These are phyloP conservation scores for Chloroceryle inda DNA, from an alignment of 2,797 vertebrate genomes.

Conservation along the genomic window DNA sequence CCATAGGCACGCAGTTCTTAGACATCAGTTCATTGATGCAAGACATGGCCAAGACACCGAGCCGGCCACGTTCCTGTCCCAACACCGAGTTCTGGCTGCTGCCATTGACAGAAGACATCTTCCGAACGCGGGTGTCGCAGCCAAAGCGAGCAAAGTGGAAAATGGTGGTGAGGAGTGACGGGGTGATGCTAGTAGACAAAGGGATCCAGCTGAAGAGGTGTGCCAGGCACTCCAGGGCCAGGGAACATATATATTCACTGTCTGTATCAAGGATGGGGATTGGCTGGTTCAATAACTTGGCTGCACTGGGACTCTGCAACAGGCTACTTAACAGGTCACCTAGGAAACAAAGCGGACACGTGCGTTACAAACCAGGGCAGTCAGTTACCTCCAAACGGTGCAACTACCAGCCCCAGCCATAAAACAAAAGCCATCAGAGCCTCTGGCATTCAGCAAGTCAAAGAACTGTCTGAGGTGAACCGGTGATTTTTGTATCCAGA, in stretches of 20 bases:
- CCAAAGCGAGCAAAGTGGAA: conserved; percentile 98
- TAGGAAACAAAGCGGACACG: conserved; percentile 34
- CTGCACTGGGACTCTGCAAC: conserved; percentile 90
- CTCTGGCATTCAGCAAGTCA: background rate
- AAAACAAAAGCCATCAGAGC: background rate
- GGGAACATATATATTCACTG: conserved; percentile 92
- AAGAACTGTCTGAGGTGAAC: background rate
- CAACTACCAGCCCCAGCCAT: background rate
- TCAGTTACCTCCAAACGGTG: background rate
- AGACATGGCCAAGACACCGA: conserved; percentile 95
- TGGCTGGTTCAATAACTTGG: conserved; percentile 91
- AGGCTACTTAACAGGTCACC: conserved; percentile 90
- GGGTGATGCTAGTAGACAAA: conserved; percentile 95
- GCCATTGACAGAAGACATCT: conserved; percentile 84
- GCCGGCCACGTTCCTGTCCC: conserved; percentile 88
- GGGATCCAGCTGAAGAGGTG: conserved; percentile 99
- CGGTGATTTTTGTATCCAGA: background rate
- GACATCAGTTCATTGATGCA: conserved; percentile 99
- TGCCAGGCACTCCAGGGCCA: conserved; percentile 95
- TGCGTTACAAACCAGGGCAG: background rate
- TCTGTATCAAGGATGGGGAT: conserved; percentile 91
- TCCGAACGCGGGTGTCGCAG: conserved; percentile 88
- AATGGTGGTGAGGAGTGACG: conserved; percentile 94
- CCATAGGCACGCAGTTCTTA: conserved; percentile 98
- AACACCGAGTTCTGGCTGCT: conserved; percentile 78